Conservation (phyloP, 2,797 vertebrate species). For the Galagoides demidoff region DNA sequence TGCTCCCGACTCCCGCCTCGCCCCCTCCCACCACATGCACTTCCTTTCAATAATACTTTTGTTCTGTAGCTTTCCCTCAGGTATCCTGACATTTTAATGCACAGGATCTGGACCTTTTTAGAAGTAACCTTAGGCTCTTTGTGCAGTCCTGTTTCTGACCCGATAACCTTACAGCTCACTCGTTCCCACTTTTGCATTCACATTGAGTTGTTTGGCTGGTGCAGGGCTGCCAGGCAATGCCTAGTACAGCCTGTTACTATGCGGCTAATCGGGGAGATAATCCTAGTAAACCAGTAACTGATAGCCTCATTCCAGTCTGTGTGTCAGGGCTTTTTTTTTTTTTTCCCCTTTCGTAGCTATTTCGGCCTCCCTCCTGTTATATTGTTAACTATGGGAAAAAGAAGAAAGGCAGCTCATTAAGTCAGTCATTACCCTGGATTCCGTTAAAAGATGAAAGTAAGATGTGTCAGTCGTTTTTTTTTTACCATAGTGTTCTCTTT, state of each 20-base stretch:
- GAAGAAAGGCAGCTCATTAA: not conserved
- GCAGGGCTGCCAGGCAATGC: slow-evolving; percentile 56
- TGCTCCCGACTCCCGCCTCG: no score
- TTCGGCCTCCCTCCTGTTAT: not conserved
- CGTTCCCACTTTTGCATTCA: slow-evolving; percentile 31
- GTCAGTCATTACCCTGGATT: not conserved
- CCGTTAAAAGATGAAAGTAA: not conserved
- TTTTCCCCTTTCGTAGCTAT: not conserved
- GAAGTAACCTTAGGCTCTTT: not conserved
- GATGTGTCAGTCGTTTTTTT: not conserved
- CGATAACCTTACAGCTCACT: not conserved
- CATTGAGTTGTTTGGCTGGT: slow-evolving; percentile 65
- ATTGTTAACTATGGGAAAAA: not conserved
- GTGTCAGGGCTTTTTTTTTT: not conserved
- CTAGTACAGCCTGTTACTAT: slow-evolving; percentile 84
- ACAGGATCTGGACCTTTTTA: not conserved
- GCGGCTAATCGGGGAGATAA: slow-evolving; percentile 82
- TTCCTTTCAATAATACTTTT: not conserved
- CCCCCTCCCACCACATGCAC: no score
- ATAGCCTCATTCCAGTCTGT: slow-evolving; percentile 67
- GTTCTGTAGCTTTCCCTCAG: not conserved
- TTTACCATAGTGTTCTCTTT: not conserved
- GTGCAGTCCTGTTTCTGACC: not conserved
- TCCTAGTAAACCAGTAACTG: slow-evolving; percentile 82
- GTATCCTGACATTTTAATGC: not conserved